Evolutionary conservation across 2,113 vertebrate species (phyloP).

Genomic region (Tor tambroides): DNA sequence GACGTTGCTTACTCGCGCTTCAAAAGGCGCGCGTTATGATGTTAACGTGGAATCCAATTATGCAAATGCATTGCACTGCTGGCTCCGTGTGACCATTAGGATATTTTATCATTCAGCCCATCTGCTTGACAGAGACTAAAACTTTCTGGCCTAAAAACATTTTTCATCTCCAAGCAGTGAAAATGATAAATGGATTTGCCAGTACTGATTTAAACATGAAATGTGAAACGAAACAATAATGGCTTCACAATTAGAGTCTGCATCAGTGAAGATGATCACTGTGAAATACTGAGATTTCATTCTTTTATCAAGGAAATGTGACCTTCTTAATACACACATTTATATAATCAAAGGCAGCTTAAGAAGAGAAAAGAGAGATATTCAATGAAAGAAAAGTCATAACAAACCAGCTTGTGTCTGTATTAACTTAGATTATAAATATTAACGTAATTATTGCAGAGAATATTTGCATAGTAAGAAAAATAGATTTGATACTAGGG

Average conservation of each 20-base stretch:
- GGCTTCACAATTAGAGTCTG: too few relatives aligned
- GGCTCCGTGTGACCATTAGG: background rate
- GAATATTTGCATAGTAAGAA: background rate
- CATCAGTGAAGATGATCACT: background rate
- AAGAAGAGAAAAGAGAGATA: background rate
- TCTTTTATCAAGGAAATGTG: background rate
- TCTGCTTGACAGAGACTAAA: background rate
- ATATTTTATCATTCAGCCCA: background rate
- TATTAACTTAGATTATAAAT: background rate
- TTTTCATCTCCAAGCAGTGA: background rate
- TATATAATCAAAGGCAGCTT: background rate
- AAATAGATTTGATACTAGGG: background rate
- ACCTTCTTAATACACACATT: background rate
- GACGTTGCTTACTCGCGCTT: background rate
- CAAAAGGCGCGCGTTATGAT: background rate
- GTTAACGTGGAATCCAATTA: background rate
- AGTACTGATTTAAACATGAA: background rate
- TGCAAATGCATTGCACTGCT: background rate
- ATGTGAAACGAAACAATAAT: conserved; percentile 4
- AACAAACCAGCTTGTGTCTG: background rate
- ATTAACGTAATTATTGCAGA: background rate
- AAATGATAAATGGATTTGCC: background rate
- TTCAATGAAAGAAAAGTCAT: background rate
- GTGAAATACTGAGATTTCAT: background rate
- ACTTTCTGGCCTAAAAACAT: background rate